phyloP scores from a whole-genome alignment of 1,140 invertebrate species.

The Metopolophium dirhodum region DNA sequence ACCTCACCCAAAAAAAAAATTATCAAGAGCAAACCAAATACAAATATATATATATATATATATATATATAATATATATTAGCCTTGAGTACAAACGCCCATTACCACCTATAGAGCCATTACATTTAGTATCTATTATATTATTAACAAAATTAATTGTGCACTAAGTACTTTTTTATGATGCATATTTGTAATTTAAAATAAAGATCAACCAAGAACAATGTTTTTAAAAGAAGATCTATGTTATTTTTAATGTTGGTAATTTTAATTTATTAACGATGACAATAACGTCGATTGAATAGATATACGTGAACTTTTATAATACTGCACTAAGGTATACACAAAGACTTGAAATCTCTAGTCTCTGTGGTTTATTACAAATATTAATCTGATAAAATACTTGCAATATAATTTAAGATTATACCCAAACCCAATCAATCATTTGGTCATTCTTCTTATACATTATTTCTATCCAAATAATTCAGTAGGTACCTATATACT shows the following conservation, averaged over 20 bases:
- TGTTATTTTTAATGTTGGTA: neutral
- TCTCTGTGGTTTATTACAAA: too few species aligned
- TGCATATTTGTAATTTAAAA: too few species aligned
- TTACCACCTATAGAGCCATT: conserved; percentile 37
- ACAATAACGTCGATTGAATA: neutral
- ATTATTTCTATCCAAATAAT: neutral
- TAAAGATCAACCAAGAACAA: too few species aligned
- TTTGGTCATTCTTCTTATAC: neutral
- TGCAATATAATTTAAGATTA: neutral
- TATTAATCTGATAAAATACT: neutral
- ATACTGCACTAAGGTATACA: neutral
- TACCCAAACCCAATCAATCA: neutral
- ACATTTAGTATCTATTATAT: neutral
- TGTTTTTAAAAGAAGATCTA: neutral
- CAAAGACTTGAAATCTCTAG: too few species aligned
- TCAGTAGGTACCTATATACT: neutral
- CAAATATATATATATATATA: neutral
- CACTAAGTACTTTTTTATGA: neutral
- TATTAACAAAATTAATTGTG: neutral
- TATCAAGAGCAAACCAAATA: neutral
- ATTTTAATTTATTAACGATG: neutral
- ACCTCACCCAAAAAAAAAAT: conserved; percentile 51
- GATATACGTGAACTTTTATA: neutral
- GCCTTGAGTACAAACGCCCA: conserved; percentile 32
- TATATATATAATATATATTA: too few species aligned